phyloP scores from a whole-genome alignment of 2,888 invertebrate species.

The Ochropleura leucogaster region DNA sequence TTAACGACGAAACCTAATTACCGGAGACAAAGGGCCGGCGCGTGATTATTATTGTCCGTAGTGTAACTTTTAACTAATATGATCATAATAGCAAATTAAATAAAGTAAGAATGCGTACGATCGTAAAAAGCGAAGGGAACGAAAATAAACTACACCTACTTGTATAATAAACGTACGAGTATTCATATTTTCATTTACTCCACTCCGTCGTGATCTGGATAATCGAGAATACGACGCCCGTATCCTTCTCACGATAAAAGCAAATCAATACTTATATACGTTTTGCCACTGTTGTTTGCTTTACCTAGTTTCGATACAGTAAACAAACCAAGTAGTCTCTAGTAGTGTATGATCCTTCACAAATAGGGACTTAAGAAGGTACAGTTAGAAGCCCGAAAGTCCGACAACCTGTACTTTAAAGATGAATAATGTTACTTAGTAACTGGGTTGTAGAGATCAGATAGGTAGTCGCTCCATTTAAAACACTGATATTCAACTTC shows the following conservation, averaged over 20 bases:
- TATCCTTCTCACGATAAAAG: constrained; percentile 3
- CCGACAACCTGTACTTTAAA: neutral
- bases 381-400: neutral
- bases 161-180: constrained; percentile 12
- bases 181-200: constrained; percentile 5
- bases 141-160: constrained; percentile 19
- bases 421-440: neutral
- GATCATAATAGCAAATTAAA: constrained; percentile 1
- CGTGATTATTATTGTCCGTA: neutral
- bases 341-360: neutral
- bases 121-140: neutral
- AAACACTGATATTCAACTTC: neutral
- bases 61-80: neutral
- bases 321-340: neutral
- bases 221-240: constrained; percentile 16
- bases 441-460: neutral
- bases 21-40: neutral
- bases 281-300: neutral
- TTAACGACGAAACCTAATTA: constrained; percentile 10
- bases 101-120: neutral
- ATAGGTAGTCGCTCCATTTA: neutral
- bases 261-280: constrained; percentile 22
- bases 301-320: neutral
- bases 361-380: neutral
- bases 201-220: neutral